Evolutionary conservation across 1,140 invertebrate species (phyloP).

Genomic region (Drosophila tani): DNA sequence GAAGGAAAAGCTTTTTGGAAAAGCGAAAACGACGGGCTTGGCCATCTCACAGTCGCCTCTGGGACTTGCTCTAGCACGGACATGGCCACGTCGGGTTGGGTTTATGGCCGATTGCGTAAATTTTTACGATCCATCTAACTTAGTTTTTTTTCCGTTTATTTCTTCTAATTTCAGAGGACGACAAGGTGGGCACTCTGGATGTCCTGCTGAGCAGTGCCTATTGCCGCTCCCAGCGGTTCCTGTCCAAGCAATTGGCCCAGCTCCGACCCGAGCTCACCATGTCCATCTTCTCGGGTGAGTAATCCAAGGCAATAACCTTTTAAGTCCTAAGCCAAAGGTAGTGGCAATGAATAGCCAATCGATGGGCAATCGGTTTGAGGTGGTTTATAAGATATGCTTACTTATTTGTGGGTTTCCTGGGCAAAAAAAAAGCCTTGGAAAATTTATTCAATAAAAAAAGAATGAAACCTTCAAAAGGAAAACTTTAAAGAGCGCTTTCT

Average conservation of each 20-base stretch:
- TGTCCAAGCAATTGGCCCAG: conserved; percentile 96
- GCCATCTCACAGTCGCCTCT: conserved; percentile 24
- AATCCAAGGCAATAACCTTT: background rate
- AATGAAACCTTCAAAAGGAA: too few relatives aligned
- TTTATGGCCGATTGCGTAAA: conserved; percentile 1
- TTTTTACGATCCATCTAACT: background rate
- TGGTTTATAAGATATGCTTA: background rate
- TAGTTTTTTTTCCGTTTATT: conserved; percentile 20
- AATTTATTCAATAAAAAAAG: background rate
- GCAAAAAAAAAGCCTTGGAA: background rate
- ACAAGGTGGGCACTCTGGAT: conserved; percentile 91
- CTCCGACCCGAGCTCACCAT: conserved; percentile 98
- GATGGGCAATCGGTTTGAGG: background rate
- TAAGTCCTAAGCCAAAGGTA: too few relatives aligned
- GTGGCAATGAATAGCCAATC: too few relatives aligned
- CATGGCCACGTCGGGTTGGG: conserved; percentile 37
- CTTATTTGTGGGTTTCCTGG: too few relatives aligned
- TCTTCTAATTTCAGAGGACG: conserved; percentile 85
- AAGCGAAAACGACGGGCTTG: background rate
- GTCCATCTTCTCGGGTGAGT: conserved; percentile 98
- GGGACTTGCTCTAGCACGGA: conserved; percentile 27
- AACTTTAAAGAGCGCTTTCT: too few relatives aligned
- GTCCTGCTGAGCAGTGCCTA: conserved; percentile 94
- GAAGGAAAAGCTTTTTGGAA: conserved; percentile 48
- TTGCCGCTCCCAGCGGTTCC: conserved; percentile 95